Evolutionary conservation across 64 coral and sea anemone species (phyloP).

Genomic region (Trachythela sp.): DNA sequence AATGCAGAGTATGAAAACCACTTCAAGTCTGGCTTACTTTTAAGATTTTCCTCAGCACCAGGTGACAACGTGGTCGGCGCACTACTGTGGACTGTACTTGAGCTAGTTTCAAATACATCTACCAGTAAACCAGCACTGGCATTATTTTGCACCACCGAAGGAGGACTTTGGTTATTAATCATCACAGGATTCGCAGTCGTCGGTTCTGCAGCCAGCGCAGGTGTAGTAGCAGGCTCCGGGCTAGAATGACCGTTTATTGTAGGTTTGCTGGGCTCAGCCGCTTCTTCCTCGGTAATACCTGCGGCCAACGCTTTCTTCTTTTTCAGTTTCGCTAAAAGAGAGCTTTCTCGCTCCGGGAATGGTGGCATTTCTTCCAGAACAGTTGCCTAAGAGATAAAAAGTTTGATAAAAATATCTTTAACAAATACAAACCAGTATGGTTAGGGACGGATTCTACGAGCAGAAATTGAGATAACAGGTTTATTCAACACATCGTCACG

Average conservation of each 20-base stretch:
- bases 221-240: not conserved
- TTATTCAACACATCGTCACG: too few species aligned
- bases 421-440: not conserved
- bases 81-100: slow-evolving; percentile 31
- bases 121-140: slow-evolving; percentile 68
- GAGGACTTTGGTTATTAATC: slow-evolving; percentile 20
- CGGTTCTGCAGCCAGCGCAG: slow-evolving; percentile 26
- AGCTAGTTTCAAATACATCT: slow-evolving; percentile 76
- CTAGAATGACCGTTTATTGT: not conserved
- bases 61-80: slow-evolving; percentile 57
- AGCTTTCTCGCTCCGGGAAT: slow-evolving; percentile 94
- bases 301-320: slow-evolving; percentile 67
- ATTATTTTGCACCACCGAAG: not conserved
- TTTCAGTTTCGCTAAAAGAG: slow-evolving; percentile 88
- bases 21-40: slow-evolving; percentile 2
- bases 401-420: too few species aligned
- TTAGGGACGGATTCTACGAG: too few species aligned
- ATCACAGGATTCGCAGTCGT: slow-evolving; percentile 13
- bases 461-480: too few species aligned
- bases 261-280: not conserved
- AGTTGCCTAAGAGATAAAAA: slow-evolving; percentile 58
- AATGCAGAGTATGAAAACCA: not conserved
- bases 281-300: slow-evolving; percentile 61
- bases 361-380: slow-evolving; percentile 99
- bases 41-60: slow-evolving; percentile 70